These are phyloP conservation scores for Hylia prasina DNA, from an alignment of 2,113 vertebrate genomes.

Conservation along the genomic window DNA sequence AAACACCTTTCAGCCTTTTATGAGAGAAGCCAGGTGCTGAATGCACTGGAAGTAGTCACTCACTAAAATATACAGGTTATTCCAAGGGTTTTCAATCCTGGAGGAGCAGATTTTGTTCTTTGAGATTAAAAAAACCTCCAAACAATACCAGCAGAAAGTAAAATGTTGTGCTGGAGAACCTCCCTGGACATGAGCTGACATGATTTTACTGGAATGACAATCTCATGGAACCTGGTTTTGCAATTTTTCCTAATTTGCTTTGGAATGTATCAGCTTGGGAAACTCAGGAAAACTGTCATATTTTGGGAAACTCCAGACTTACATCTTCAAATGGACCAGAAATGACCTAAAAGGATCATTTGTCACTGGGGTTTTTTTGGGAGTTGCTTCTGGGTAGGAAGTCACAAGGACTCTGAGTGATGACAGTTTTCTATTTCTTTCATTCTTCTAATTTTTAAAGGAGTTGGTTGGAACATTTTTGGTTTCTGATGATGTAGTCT, in stretches of 20 bases:
- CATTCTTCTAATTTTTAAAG: not conserved
- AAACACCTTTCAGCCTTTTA: not conserved
- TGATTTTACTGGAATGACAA: not conserved
- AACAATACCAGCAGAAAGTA: not conserved
- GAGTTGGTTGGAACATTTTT: not conserved
- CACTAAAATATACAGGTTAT: not conserved
- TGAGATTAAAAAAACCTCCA: not conserved
- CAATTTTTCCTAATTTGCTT: not conserved
- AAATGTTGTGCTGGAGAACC: not conserved
- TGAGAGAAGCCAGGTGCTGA: not conserved
- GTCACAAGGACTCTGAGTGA: not conserved
- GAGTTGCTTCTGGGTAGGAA: not conserved
- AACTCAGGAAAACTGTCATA: not conserved
- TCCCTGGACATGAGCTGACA: not conserved
- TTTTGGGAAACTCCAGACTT: not conserved
- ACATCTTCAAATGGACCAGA: not conserved
- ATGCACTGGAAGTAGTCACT: not conserved
- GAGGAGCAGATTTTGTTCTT: not conserved
- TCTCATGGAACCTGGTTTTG: not conserved
- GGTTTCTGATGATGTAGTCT: not conserved
- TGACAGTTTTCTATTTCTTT: not conserved
- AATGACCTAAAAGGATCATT: not conserved
- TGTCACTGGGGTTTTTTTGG: not conserved
- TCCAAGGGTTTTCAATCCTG: not conserved
- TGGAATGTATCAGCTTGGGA: not conserved